Conservation (phyloP, 2,797 vertebrate genomes). For the Enoplosus armatus region DNA sequence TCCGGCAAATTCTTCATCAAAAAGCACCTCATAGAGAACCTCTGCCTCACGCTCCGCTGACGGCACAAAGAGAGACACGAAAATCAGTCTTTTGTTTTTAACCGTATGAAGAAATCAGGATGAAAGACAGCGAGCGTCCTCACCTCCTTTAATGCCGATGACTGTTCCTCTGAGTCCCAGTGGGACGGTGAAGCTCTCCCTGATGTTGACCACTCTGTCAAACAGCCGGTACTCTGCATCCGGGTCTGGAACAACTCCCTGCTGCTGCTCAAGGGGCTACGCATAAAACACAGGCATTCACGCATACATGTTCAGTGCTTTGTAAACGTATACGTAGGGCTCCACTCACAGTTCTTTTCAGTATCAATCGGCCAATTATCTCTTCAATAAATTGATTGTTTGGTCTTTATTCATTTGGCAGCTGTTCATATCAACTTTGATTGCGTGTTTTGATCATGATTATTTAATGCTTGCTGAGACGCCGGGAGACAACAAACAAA, state of each 20-base stretch:
- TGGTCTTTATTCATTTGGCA: too few relatives aligned
- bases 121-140: conserved; percentile 20
- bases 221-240: conserved; percentile 95
- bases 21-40: conserved; percentile 95
- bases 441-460: too few relatives aligned
- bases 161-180: conserved; percentile 95
- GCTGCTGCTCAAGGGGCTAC: conserved; percentile 95
- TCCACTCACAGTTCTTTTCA: neutral
- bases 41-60: conserved; percentile 94
- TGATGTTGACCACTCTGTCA: conserved; percentile 95
- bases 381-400: neutral
- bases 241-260: conserved; percentile 93
- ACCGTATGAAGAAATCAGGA: neutral
- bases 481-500: too few relatives aligned
- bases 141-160: conserved; percentile 98
- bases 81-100: neutral
- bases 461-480: too few relatives aligned
- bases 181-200: conserved; percentile 95
- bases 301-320: neutral
- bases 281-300: conserved; percentile 25
- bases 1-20: conserved; percentile 97
- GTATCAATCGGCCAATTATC: neutral
- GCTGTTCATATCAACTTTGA: too few relatives aligned
- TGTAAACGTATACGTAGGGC: neutral
- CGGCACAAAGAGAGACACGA: conserved; percentile 31